Base-by-base conservation (phyloP, 2,888 invertebrate species). In the Drosophila anceps region DNA sequence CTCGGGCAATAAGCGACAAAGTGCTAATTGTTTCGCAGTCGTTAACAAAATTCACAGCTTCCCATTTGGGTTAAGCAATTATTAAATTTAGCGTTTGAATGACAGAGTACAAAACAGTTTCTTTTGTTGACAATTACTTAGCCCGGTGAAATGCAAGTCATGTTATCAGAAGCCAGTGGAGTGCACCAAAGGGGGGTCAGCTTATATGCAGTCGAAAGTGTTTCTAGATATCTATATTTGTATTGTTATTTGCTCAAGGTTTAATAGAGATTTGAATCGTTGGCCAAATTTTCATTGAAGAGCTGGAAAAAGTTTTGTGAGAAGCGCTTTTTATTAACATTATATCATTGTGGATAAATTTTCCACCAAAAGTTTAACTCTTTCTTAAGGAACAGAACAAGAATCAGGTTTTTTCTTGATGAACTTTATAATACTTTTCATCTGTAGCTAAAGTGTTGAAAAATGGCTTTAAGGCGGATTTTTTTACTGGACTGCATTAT, bases 61-160 rank as follows among this genome's bases (percentile, higher is more conserved):
- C 20, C 35, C 27, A 63, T 76, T 57, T 27, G 58, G 75, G 62
- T 54, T 71, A 59, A 48, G 39, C 50, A 75, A 55, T 50, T 62
- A 58, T 7, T 12, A 27, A 37, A 71, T 41, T 71, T 77, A 65
- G 59, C 77, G 46, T 33, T 8, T 54, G 3, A 10, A 18, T 58
- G 48, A 39, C 43, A 29, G 58, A 54, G 39, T 33, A 31, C 4
- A 41, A 55, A 60, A 31, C 70, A 39, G 15, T 20, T 29, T 62
- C 4, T 50, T 6, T 58, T 48, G 29, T 43, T 29, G 50, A n/a
- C 18, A 65, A 20, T 41, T 63, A 12, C 50, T 15, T 37, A 50
- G 35, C 3, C 35, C 0, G 6, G 18, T 10, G 24, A 51, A n/a
- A 13, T 69, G 59, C 69, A 51, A 58, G 69, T 69, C 68, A 59